phyloP scores from a whole-genome alignment of 2,797 vertebrate genomes.

The Sebastes cheni region DNA sequence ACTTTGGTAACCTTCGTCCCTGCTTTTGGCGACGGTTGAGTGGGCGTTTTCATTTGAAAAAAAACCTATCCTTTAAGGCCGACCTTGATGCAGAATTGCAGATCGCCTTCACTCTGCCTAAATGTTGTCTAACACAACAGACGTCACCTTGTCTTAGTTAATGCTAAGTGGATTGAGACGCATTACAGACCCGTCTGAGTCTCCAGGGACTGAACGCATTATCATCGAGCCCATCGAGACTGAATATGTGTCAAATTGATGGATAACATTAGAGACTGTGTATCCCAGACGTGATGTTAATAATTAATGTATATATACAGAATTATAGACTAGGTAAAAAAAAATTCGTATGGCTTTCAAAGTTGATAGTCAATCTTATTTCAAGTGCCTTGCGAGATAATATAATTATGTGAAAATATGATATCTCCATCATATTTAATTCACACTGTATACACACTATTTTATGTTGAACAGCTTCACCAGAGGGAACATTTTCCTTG shows the following conservation, averaged over 20 bases:
- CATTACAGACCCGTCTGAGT: conserved; percentile 24
- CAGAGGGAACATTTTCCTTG: not conserved
- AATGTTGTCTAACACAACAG: not conserved
- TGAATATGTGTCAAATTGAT: conserved; percentile 27
- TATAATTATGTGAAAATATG: not conserved
- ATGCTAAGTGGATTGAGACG: conserved; percentile 60
- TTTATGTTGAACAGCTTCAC: not conserved
- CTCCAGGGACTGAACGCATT: conserved; percentile 28
- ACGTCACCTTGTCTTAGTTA: conserved; percentile 23
- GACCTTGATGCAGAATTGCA: not conserved
- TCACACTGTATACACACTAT: not conserved
- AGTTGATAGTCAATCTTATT: not conserved
- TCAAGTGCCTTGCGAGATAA: not conserved
- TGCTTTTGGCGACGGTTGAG: no score
- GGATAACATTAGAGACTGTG: conserved; percentile 14
- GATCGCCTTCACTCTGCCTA: not conserved
- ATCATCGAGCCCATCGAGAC: conserved; percentile 7
- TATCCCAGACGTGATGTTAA: conserved; percentile 15
- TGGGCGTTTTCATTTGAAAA: not conserved
- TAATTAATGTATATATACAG: not conserved
- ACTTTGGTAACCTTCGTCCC: no score
- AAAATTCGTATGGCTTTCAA: not conserved
- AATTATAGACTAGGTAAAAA: not conserved
- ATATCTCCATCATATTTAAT: not conserved
- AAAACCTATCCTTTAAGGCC: not conserved